Evolutionary conservation across 35 echinoderm and acorn worm genomes (phyloP).

Genomic region (Eucidaris tribuloides): DNA sequence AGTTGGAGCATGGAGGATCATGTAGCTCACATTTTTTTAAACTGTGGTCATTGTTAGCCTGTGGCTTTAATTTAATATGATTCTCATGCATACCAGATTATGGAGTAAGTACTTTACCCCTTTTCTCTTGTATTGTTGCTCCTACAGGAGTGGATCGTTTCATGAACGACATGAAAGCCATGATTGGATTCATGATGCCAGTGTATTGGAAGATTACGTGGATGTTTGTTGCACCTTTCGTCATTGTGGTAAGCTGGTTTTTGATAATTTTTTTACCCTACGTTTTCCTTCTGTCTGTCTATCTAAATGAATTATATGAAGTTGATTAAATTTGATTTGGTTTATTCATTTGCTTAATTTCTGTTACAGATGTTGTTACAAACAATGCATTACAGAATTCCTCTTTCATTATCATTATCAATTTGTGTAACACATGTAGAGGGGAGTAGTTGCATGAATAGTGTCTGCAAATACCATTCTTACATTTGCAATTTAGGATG

Average conservation of each 20-base stretch:
- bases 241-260: slow-evolving; percentile 22
- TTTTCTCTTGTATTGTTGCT: background rate
- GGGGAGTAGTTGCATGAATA: no score
- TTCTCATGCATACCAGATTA: background rate
- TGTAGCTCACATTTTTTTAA: background rate
- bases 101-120: background rate
- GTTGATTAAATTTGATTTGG: no score
- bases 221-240: slow-evolving; percentile 19
- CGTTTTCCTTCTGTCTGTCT: no score
- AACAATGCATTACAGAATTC: no score
- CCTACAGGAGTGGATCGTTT: background rate
- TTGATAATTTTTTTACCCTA: no score
- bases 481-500: no score
- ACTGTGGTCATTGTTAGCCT: background rate
- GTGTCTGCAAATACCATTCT: no score
- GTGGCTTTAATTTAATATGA: background rate
- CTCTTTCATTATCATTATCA: no score
- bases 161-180: background rate
- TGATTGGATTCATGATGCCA: background rate
- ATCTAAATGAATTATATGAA: no score
- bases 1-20: background rate
- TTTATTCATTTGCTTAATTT: no score
- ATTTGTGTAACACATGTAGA: no score
- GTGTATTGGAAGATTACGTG: slow-evolving; percentile 1
- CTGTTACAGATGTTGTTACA: no score